These are phyloP conservation scores for Germaria angustata DNA, from an alignment of 2,888 invertebrate genomes.

Conservation along the genomic window DNA sequence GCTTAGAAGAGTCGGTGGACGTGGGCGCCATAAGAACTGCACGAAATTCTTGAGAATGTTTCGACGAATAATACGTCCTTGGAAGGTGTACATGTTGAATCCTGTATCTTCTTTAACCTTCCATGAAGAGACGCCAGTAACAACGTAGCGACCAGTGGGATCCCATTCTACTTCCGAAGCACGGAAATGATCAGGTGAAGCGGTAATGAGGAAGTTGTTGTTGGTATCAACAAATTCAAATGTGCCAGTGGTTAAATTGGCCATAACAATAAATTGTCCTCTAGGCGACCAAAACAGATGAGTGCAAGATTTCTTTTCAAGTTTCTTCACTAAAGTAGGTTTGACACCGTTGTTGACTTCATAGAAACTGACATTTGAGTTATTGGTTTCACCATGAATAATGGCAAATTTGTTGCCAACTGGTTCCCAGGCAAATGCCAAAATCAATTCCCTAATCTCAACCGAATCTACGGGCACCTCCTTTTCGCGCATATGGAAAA, in stretches of 20 bases:
- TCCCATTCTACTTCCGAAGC: constrained; percentile 99
- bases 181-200: constrained; percentile 95
- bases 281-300: constrained; percentile 97
- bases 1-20: constrained; percentile 91
- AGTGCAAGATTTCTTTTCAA: constrained; percentile 93
- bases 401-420: constrained; percentile 97
- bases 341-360: constrained; percentile 94
- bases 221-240: constrained; percentile 96
- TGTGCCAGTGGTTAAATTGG: constrained; percentile 92
- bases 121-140: constrained; percentile 96
- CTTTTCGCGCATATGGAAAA: constrained; percentile 99
- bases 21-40: constrained; percentile 97
- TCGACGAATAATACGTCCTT: constrained; percentile 87
- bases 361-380: constrained; percentile 94
- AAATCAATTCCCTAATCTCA: constrained; percentile 95
- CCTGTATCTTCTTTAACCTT: constrained; percentile 96
- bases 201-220: constrained; percentile 97
- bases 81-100: constrained; percentile 99
- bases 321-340: constrained; percentile 91
- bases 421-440: constrained; percentile 99
- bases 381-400: constrained; percentile 93
- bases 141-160: constrained; percentile 98
- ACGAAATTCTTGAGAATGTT: constrained; percentile 95
- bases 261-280: constrained; percentile 96
- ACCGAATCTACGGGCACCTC: constrained; percentile 98